phyloP scores from a whole-genome alignment of 2,888 invertebrate species.

The Sceliomorpha sp. region DNA sequence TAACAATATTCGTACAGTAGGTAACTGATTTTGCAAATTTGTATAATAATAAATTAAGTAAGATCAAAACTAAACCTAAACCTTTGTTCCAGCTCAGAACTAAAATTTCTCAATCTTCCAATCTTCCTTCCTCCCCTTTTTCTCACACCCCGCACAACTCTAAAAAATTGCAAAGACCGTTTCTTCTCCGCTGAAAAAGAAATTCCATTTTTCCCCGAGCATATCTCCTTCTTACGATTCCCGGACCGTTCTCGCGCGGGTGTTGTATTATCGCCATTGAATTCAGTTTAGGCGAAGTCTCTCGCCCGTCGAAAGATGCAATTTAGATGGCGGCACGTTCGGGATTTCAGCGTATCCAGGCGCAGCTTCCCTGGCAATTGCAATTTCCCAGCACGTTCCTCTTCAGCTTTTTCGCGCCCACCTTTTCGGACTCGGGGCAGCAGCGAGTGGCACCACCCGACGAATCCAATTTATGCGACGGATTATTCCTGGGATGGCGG shows the following conservation, averaged over 20 bases:
- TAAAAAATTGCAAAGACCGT: too few relatives aligned
- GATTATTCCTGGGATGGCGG: slow-evolving; percentile 70
- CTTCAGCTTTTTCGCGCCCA: slow-evolving; percentile 53
- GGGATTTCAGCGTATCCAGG: slow-evolving; percentile 51
- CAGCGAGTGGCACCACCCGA: slow-evolving; percentile 65
- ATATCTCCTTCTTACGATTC: too few relatives aligned
- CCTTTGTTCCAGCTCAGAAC: too few relatives aligned
- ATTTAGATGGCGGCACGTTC: slow-evolving; percentile 49
- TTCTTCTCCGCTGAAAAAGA: too few relatives aligned
- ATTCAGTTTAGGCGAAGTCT: slow-evolving; percentile 39
- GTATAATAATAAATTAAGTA: too few relatives aligned
- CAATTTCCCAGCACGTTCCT: slow-evolving; percentile 57
- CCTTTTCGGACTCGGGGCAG: slow-evolving; percentile 31
- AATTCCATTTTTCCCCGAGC: not conserved
- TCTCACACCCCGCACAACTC: too few relatives aligned
- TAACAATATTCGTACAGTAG: too few relatives aligned
- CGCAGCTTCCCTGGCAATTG: slow-evolving; percentile 47
- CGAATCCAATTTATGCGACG: slow-evolving; percentile 78
- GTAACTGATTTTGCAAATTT: too few relatives aligned
- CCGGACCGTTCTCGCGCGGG: not conserved
- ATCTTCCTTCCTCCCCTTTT: too few relatives aligned
- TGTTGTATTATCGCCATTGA: slow-evolving; percentile 42
- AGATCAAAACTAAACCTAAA: too few relatives aligned
- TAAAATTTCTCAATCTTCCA: too few relatives aligned
- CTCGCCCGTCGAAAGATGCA: slow-evolving; percentile 37